phyloP scores from a whole-genome alignment of 2,888 invertebrate genomes.

The Rhaphigaster nebulosa region DNA sequence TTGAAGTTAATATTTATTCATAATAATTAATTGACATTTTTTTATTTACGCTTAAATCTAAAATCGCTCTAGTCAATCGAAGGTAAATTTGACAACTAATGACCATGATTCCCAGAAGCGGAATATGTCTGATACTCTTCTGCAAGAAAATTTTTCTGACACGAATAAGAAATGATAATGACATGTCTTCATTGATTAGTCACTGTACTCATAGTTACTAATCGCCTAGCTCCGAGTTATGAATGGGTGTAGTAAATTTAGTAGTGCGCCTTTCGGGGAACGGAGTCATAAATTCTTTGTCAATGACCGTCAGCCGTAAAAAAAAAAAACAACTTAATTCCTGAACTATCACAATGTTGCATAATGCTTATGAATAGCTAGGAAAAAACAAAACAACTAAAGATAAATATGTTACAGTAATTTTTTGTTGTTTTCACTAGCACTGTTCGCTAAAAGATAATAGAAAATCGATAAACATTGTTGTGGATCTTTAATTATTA shows the following conservation, averaged over 20 bases:
- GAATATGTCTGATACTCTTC: neutral
- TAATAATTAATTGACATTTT: too few species aligned
- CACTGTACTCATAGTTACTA: neutral
- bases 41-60: too few species aligned
- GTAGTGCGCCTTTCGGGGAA: neutral
- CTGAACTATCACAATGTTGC: neutral
- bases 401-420: neutral
- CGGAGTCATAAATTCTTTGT: slow-evolving; percentile 2
- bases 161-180: neutral
- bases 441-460: neutral
- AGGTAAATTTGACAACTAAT: too few species aligned
- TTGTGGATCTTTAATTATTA: neutral
- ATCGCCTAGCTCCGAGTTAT: neutral
- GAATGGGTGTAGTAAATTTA: slow-evolving; percentile 37
- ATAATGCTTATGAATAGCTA: neutral
- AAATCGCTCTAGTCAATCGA: too few species aligned
- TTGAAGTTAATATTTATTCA: too few species aligned
- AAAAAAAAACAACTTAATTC: neutral
- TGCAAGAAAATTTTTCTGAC: neutral
- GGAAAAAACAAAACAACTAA: neutral
- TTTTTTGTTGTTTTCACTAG: neutral
- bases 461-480: neutral
- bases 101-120: neutral
- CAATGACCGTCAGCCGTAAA: neutral
- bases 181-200: slow-evolving; percentile 5